Conservation (phyloP, 2,113 vertebrate species). For the Myanophis thanlyinensis region DNA sequence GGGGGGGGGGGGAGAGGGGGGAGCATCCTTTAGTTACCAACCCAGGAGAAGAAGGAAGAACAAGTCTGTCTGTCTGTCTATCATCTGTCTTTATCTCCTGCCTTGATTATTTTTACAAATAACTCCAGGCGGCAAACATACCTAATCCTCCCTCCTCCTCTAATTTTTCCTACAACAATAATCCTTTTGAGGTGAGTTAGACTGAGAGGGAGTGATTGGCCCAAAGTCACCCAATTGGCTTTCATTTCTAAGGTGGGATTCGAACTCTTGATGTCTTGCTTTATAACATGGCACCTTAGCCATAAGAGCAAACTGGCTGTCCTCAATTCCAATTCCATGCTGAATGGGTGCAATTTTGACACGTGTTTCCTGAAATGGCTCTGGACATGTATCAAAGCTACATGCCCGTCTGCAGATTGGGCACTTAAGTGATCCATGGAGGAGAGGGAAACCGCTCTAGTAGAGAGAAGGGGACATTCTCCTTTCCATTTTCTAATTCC, state of each 20-base stretch:
- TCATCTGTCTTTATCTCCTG: neutral
- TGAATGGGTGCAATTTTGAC: neutral
- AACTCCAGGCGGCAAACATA: neutral
- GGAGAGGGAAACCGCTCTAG: neutral
- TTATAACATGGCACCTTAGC: neutral
- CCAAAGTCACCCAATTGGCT: neutral
- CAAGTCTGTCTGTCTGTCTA: neutral
- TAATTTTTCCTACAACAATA: neutral
- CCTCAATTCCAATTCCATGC: neutral
- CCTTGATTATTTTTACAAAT: neutral
- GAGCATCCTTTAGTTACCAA: neutral
- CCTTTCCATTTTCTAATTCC: neutral
- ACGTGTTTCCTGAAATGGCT: neutral
- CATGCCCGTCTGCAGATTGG: neutral
- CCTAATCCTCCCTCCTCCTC: neutral
- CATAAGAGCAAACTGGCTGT: neutral
- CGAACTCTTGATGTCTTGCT: neutral
- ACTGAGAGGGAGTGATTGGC: neutral
- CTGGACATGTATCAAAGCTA: neutral
- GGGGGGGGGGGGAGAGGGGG: neutral
- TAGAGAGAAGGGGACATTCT: neutral
- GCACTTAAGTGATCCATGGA: neutral
- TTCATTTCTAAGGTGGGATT: neutral
- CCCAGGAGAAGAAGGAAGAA: neutral
- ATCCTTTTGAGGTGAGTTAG: neutral